Conservation (phyloP, 2,797 vertebrate species). For the Lagorchestes hirsutus region DNA sequence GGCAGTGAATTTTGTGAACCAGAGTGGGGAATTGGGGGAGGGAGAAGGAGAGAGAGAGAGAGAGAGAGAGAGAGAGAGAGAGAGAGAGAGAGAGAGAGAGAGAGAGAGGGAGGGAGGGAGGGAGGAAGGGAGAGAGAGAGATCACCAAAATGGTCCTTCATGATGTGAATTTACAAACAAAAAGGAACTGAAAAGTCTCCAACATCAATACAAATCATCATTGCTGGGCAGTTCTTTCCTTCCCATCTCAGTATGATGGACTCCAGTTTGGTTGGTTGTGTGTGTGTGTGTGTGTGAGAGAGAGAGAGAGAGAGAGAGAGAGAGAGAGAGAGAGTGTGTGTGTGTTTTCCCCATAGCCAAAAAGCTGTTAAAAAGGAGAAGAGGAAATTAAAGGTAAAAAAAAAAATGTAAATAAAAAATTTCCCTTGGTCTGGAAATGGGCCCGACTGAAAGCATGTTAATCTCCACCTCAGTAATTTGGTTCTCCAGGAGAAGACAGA, state of each 20-base stretch:
- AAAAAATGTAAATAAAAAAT: constrained; percentile 96
- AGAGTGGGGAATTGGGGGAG: neutral
- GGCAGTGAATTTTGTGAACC: constrained; percentile 24
- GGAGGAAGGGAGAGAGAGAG: no score
- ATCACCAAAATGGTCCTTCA: neutral
- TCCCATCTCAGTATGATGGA: constrained; percentile 10
- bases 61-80: no score
- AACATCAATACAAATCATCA: neutral
- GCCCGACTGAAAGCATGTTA: constrained; percentile 97
- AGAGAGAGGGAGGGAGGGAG: no score
- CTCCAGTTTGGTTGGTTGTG: neutral
- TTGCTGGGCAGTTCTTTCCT: constrained; percentile 39
- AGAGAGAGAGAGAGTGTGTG: neutral
- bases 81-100: no score
- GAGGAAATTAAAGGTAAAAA: constrained; percentile 94
- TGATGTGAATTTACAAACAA: constrained; percentile 36
- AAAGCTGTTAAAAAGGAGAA: constrained; percentile 67
- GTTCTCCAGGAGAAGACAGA: constrained; percentile 99
- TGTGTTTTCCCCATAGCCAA: constrained; percentile 53
- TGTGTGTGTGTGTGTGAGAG: constrained; percentile 29
- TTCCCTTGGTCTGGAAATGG: constrained; percentile 95
- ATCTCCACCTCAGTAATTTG: constrained; percentile 99
- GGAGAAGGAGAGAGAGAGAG: neutral
- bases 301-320: no score
- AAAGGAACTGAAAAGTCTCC: constrained; percentile 3